A percentile compares a stretch with the other conserved stretches of the same genome.
phyloP scores from a whole-genome alignment of 2,113 vertebrate genomes.

The Centropristis striata region DNA sequence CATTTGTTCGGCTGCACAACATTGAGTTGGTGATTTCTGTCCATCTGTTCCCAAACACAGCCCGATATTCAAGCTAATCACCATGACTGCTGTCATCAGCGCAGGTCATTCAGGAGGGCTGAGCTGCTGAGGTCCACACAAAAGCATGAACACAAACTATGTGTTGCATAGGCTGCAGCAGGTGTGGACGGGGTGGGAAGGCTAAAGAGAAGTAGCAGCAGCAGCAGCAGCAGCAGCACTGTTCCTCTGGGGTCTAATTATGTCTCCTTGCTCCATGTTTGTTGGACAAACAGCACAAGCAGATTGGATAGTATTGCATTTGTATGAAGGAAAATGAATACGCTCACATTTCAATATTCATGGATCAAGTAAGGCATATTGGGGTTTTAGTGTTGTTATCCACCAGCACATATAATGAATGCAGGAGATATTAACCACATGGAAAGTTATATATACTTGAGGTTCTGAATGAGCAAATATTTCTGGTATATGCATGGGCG shows the following conservation, averaged over 20 bases:
- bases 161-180: slow-evolving; percentile 33
- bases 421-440: slow-evolving; percentile 29
- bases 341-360: slow-evolving; percentile 60
- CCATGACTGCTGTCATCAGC: slow-evolving; percentile 57
- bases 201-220: slow-evolving; percentile 6
- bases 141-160: slow-evolving; percentile 17
- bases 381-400: slow-evolving; percentile 37
- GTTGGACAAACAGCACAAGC: slow-evolving; percentile 49
- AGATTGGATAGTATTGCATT: slow-evolving; percentile 63
- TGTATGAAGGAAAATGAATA: slow-evolving; percentile 53
- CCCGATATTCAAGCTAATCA: slow-evolving; percentile 72
- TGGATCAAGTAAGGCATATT: slow-evolving; percentile 30
- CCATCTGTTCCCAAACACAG: slow-evolving; percentile 78
- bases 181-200: slow-evolving; percentile 14
- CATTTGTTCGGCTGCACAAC: slow-evolving; percentile 78
- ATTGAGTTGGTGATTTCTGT: slow-evolving; percentile 78
- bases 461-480: slow-evolving; percentile 15
- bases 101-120: slow-evolving; percentile 32
- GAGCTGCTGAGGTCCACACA: slow-evolving; percentile 53
- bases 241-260: slow-evolving; percentile 50
- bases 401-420: slow-evolving; percentile 31
- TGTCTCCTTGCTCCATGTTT: slow-evolving; percentile 30
- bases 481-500: not conserved
- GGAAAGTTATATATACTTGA: slow-evolving; percentile 5
- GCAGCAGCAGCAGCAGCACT: not conserved